Percentiles rank a stretch among this genome's conserved stretches.
These are phyloP conservation scores for Podarcis cretensis DNA, from an alignment of 2,113 vertebrate genomes.

Conservation along the genomic window DNA sequence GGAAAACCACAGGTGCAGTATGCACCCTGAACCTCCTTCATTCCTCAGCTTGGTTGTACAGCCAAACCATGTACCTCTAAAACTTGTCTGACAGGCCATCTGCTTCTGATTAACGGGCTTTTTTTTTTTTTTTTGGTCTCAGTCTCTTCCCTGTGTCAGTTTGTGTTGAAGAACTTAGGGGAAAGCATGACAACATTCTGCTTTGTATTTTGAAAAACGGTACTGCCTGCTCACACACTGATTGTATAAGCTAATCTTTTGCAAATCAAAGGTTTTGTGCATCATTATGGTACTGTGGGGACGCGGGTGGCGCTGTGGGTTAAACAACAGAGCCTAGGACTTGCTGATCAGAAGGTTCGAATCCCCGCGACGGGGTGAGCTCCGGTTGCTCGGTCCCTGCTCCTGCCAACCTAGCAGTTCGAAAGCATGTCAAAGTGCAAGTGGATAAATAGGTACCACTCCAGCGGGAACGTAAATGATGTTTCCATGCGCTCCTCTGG, in stretches of 20 bases:
- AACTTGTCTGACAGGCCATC: constrained; percentile 12
- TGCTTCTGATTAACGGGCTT: background rate
- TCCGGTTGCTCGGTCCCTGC: no score
- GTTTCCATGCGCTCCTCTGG: no score
- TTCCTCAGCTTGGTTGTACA: fast-evolving
- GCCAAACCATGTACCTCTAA: background rate
- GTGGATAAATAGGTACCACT: no score
- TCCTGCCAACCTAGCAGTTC: no score
- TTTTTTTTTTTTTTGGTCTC: background rate
- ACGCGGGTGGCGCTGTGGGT: no score
- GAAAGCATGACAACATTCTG: background rate
- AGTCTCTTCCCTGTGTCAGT: constrained; percentile 28
- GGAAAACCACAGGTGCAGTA: fast-evolving
- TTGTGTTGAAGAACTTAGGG: constrained; percentile 12
- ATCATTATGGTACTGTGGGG: background rate
- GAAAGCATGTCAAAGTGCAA: no score
- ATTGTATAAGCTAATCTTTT: background rate
- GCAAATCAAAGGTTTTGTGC: no score
- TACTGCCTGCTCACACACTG: fast-evolving
- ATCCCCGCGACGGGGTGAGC: no score
- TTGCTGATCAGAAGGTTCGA: no score
- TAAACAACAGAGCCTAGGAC: no score
- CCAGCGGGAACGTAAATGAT: no score
- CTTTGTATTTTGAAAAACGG: background rate
- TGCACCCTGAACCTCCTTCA: fast-evolving